Base-by-base conservation (phyloP, 2,113 vertebrate species). In the Gavia stellata region DNA sequence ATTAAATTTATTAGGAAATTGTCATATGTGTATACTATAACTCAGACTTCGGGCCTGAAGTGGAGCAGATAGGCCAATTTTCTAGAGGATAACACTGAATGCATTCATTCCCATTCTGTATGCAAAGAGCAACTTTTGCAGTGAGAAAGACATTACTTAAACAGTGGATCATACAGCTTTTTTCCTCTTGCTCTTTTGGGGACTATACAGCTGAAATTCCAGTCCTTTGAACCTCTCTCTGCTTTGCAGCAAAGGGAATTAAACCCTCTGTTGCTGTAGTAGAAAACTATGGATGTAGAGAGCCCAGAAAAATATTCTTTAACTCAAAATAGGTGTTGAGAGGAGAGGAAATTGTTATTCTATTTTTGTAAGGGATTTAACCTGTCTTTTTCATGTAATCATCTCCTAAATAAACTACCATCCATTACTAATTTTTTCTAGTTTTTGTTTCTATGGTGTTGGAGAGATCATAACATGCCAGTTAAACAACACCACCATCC, bases 351-450 rank as follows among this genome's bases (percentile, higher is more conserved):
- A 24, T 31, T 49, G 9, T 56, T 55, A 19, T 61, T 33, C 3
- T 63, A 3, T 31, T 56, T 89, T 56, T 86, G 10, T 40, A 42
- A 47, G 16, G 26, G 86, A 49, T 70, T 44, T 66, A 53, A 62
- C 6, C 7, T 23, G 6, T 33, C 20, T 61, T 74, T 81, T 56
- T 42, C 1, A 2, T 34, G 9, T 36, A 55, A 5, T 52, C 6
- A 26, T 4, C 25, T 56, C 16, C 12, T 49, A 73, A 81, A 62
- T 33, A 77, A 88, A 26, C 11, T 47, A 45, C 9, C 26, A 6
- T 47, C 13, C 9, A 47, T 47, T 56, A 36, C 31, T 50, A 0
- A 0, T 28, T 44, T 63, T 33, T 47, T 34, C 4, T n/a, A 6
- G 10, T 33, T 47, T 55, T 79, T 56, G 13, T 38, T 59, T 73